A percentile compares a stretch with the other conserved stretches of the same genome.
Evolutionary conservation across 1,140 invertebrate species (phyloP).

Genomic region (Leptinotarsa defecta): DNA sequence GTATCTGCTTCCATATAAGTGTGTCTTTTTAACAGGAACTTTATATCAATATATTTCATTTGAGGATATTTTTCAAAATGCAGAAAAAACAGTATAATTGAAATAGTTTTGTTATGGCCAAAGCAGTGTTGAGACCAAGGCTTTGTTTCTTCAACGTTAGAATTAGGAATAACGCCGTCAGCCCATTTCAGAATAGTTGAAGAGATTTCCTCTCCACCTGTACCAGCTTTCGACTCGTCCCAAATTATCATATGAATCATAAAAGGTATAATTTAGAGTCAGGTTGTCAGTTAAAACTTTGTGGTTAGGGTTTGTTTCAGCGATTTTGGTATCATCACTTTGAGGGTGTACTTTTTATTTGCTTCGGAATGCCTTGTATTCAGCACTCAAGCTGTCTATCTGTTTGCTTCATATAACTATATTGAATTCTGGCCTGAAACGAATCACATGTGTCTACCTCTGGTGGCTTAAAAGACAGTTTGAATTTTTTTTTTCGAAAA

Average conservation of each 20-base stretch:
- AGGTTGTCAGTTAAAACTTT: background rate
- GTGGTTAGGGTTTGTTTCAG: background rate
- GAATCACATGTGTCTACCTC: background rate
- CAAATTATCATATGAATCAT: background rate
- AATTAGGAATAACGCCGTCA: background rate
- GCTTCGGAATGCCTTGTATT: slow-evolving; percentile 2
- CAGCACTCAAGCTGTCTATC: background rate
- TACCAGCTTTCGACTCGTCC: background rate
- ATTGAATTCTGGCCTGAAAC: background rate
- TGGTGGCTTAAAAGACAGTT: slow-evolving; percentile 8
- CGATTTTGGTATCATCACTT: slow-evolving; percentile 17
- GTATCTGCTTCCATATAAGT: background rate
- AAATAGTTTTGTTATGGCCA: background rate
- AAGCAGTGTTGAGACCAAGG: background rate
- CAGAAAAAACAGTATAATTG: background rate
- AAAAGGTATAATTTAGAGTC: background rate
- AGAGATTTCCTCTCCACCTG: background rate
- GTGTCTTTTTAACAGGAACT: background rate
- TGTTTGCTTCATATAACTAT: background rate
- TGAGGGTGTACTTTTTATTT: slow-evolving; percentile 12
- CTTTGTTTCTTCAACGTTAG: background rate
- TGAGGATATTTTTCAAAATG: background rate
- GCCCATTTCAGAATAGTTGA: background rate
- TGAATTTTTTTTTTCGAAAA: background rate
- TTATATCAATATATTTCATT: background rate